Evolutionary conservation across 2,888 invertebrate species (phyloP), one percentile per base, ranked within the genome.

Genomic region (Epicampocera succincta): DNA sequence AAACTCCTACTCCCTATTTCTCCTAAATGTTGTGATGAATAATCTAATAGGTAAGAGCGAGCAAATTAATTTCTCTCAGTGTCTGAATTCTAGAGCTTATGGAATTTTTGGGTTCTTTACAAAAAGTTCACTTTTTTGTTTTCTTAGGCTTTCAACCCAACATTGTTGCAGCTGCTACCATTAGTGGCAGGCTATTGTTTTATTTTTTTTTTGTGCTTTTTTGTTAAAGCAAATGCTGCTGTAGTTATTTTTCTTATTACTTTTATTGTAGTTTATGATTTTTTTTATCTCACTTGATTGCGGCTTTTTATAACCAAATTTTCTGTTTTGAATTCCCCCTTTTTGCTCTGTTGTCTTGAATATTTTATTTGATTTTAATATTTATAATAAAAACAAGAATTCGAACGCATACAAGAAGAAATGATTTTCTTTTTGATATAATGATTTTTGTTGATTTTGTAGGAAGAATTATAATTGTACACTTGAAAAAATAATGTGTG

Each of bases 251-350:
- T 54, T 33, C 33, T n/a, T 72, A 19, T 25, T 48, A 33, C 66
- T 21, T 50, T 72, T 52, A 60, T 56, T 58, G 40, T 9, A 71
- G 71, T 75, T 65, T 65, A 80, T 75, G 65, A 65, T 75, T 75
- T 80, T 80, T 75, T 80, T 80, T 52, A 80, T 80, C 74, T 71
- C 71, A 66, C 71, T 80, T 75, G 75, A 71, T 80, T 75, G 75
- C 66, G 46, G 71, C 77, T 72, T 56, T 74, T 46, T 75, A 19
- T 48, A 19, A 21, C 8, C 17, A 29, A 46, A 46, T 68, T 48
- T 38, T 65, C 17, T 56, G 13, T 63, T 2, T 19, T 58, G n/a
- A 12, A n/a, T 15, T 17, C 40, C 13, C 19, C 0, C 25, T 44
- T 54, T 42, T 38, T 69, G 40, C 21, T 58, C 29, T 63, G 38